Conservation (phyloP, 2,888 invertebrate genomes). For the Drosophila emarginata region DNA sequence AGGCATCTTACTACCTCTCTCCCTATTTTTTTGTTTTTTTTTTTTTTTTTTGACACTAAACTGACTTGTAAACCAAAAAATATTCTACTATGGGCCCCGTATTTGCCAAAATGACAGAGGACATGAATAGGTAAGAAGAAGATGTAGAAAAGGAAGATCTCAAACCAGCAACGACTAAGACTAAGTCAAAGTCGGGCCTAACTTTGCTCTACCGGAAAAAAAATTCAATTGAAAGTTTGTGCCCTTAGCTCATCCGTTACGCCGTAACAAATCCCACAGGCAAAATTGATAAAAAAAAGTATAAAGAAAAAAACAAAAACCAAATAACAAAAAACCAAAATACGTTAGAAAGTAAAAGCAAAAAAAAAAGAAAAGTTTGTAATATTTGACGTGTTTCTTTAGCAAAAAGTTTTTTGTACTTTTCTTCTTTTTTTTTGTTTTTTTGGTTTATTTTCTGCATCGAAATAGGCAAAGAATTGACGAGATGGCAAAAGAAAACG, state of each 20-base stretch:
- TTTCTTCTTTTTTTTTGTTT: constrained; percentile 39
- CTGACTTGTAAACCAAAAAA: constrained; percentile 79
- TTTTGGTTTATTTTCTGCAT: constrained; percentile 45
- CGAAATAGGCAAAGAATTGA: constrained; percentile 52
- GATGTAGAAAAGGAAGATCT: not conserved
- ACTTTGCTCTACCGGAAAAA: constrained; percentile 22
- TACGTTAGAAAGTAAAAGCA: constrained; percentile 68
- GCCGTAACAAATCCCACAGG: constrained; percentile 78
- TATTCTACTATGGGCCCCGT: constrained; percentile 42
- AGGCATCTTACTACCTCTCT: constrained; percentile 46
- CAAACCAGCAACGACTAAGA: not conserved
- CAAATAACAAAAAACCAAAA: constrained; percentile 31
- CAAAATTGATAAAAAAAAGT: constrained; percentile 73
- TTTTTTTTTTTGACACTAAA: constrained; percentile 67
- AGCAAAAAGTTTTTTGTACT: constrained; percentile 36
- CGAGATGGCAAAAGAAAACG: constrained; percentile 7
- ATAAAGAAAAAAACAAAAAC: constrained; percentile 22
- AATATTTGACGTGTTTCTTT: constrained; percentile 70
- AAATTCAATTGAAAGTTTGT: constrained; percentile 80
- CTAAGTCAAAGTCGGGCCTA: constrained; percentile 14
- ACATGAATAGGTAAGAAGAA: not conserved
- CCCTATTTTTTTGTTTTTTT: constrained; percentile 25
- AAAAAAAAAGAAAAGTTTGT: constrained; percentile 65
- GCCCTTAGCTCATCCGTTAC: constrained; percentile 64
- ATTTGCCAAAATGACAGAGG: constrained; percentile 58